These are phyloP conservation scores for Sminthopsis crassicaudata DNA, from an alignment of 2,113 vertebrate species.

Conservation along the genomic window DNA sequence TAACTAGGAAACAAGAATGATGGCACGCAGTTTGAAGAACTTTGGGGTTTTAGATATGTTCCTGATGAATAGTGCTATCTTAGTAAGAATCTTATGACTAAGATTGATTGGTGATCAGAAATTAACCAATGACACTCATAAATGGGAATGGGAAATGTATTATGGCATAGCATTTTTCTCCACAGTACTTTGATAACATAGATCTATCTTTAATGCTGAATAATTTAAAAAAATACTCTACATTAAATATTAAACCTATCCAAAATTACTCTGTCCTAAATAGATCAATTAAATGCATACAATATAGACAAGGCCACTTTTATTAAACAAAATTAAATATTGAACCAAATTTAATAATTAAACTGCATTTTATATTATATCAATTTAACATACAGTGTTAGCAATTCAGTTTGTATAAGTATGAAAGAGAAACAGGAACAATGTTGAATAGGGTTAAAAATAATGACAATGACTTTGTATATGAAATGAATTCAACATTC, in stretches of 20 bases:
- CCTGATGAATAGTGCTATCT: slow-evolving; percentile 43
- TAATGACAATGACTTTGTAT: slow-evolving; percentile 51
- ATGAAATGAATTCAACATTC: slow-evolving; percentile 44
- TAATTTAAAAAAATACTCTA: slow-evolving; percentile 86
- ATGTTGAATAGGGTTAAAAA: slow-evolving; percentile 81
- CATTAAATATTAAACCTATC: slow-evolving; percentile 88
- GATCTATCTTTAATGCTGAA: slow-evolving; percentile 84
- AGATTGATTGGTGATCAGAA: slow-evolving; percentile 78
- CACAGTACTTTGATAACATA: slow-evolving; percentile 79
- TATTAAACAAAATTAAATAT: slow-evolving; percentile 90
- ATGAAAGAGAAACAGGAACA: slow-evolving; percentile 75
- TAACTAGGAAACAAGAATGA: slow-evolving; percentile 30
- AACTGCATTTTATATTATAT: slow-evolving; percentile 85
- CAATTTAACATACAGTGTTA: slow-evolving; percentile 81
- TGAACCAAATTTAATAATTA: slow-evolving; percentile 90
- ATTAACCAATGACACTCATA: slow-evolving; percentile 76
- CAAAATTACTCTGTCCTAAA: slow-evolving; percentile 83
- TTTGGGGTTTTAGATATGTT: slow-evolving; percentile 17
- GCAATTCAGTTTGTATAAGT: slow-evolving; percentile 78
- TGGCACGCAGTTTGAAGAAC: slow-evolving; percentile 17
- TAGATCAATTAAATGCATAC: slow-evolving; percentile 87
- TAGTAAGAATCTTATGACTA: slow-evolving; percentile 57
- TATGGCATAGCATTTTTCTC: slow-evolving; percentile 80
- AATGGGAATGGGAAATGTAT: slow-evolving; percentile 75
- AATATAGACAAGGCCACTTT: slow-evolving; percentile 82